Evolutionary conservation across 1,140 invertebrate species (phyloP), one percentile per base, ranked within the genome.

Genomic region (Notospermus geniculatus): DNA sequence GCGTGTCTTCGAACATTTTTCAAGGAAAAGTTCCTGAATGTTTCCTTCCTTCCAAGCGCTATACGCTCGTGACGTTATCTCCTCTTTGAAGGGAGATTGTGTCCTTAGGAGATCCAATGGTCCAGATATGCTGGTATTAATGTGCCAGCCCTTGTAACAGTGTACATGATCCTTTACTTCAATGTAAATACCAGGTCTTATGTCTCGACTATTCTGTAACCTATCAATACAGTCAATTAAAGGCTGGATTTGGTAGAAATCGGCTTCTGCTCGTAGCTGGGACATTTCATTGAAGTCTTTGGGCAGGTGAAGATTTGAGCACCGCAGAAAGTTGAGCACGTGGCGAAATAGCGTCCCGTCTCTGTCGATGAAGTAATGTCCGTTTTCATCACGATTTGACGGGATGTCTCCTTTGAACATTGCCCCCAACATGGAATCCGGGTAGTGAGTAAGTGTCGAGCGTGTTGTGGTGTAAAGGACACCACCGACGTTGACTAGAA

Each of bases 201-300:
- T 50, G n/a, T 50, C 46, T 5, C 4, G 4, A 9, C 19, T 27
- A 27, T 57, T n/a, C 13, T 56, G 19, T 22, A 54, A 41, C 30
- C 32, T 29, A 15, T 50, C 39, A 7, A 62, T n/a, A 9, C 28
- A 15, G 28, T 57, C 28, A 27, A 65, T 58, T 1, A 65, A 41
- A 25, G 67, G 67, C 45, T 67, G 61, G n/a, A 69, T 58, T 54
- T 68, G 67, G 54, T 63, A 69, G 64, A 69, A 69, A 55, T 68
- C 66, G 2, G 66, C 66, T 45, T 68, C 66, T 17, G 55, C 46
- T 17, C 53, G 53, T 28, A 68, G 59, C 22, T 62, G 60, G 1
- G 57, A 57, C 7, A 66, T 39, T 54, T 63, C 52, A 23, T 39
- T 36, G 56, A 70, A 70, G 39, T 59, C 60, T 9, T 65, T 63